Base-by-base conservation (phyloP, 2,888 invertebrate species). In the Subacronicta megacephala region DNA sequence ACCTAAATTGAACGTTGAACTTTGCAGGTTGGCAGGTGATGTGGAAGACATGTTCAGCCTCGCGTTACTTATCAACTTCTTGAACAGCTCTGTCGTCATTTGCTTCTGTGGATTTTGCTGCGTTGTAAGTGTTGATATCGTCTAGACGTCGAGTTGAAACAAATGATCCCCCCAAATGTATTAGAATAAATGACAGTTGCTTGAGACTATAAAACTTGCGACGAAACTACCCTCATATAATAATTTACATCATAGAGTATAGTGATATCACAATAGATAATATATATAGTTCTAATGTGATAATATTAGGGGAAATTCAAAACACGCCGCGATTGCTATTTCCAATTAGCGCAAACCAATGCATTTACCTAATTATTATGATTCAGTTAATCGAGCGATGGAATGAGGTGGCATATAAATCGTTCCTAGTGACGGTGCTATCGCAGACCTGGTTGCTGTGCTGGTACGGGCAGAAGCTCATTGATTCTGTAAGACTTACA, bases 21-120 rank as follows among this genome's bases (percentile, higher is more conserved):
- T 2, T 45, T 29, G 1, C 75, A 88, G 87, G 60, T 66, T 88
- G 37, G 69, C 87, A 0, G 68, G 56, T 0, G 83, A 87, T 42
- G 80, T 88, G 5, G 88, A 88, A 52, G 53, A 76, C 0, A 62
- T 85, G 68, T 88, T 84, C 57, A 83, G 87, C 15, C 86, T 90
- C 55, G 77, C 86, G 0, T 49, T 90, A 31, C 79, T 90, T 0
- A 75, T 90, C 23, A 90, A 90, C 62, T 89, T 90, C 55, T 63
- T 90, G 49, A 86, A 88, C 52, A 88, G 89, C 40, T 89, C 90
- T 0, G 75, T 90, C 26, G 87, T 89, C 9, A 87, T 90, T 35
- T 87, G 83, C 61, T 85, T 79, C 57, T 82, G 84, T 55, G 87
- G 84, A 15, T 87, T 87, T 46, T 85, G 84, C 51, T 77, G 79